phyloP scores from a whole-genome alignment of 2,113 vertebrate genomes.

The Cinclus mexicanus region DNA sequence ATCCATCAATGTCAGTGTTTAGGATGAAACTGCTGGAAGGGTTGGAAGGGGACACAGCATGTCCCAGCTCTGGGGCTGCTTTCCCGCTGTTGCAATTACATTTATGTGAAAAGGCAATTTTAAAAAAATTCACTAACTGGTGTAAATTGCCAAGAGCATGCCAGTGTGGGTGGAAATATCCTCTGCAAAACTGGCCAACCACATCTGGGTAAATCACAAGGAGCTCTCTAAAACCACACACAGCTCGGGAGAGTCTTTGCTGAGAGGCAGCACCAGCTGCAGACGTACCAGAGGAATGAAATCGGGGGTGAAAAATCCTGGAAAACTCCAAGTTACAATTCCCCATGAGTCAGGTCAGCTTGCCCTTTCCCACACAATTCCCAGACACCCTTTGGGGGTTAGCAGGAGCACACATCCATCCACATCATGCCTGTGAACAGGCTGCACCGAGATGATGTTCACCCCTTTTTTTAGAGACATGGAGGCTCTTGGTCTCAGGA shows the following conservation, averaged over 20 bases:
- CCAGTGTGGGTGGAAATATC: not conserved
- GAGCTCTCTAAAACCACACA: not conserved
- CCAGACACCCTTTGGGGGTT: not conserved
- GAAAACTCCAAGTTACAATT: not conserved
- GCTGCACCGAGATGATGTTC: not conserved
- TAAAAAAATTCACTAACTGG: not conserved
- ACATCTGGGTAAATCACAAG: not conserved
- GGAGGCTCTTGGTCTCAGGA: not conserved
- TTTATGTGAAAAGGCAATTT: not conserved
- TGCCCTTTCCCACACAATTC: not conserved
- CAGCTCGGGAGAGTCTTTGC: accelerated
- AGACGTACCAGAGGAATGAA: not conserved
- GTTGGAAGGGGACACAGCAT: not conserved
- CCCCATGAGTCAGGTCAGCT: not conserved
- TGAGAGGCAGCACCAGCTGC: not conserved
- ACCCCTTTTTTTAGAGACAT: not conserved
- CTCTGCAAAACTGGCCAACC: not conserved
- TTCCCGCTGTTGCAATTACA: not conserved
- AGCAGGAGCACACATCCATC: not conserved
- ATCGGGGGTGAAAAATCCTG: not conserved
- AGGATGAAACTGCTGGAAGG: not conserved
- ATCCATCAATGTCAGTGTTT: not conserved
- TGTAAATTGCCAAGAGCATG: not conserved
- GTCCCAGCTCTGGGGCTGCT: not conserved
- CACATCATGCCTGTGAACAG: no score